Conservation (phyloP, 2,888 invertebrate species). For the Trichopoda pennipes region DNA sequence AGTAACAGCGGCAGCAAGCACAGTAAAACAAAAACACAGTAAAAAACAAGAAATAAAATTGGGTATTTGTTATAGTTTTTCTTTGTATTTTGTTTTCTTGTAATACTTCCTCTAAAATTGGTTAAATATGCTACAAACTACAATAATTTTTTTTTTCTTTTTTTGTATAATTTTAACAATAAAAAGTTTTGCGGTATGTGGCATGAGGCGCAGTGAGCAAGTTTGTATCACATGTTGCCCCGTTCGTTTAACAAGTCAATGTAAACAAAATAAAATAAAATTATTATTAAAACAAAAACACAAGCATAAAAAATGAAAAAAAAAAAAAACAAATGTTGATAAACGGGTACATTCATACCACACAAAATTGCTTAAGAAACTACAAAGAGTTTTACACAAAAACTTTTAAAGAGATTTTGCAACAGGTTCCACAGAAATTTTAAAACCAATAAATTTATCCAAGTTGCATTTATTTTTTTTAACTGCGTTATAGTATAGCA, state of each 20-base stretch:
- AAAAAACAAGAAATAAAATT: slow-evolving; percentile 63
- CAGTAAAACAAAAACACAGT: slow-evolving; percentile 19
- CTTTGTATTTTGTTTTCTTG: slow-evolving; percentile 42
- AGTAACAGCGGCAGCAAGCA: background rate
- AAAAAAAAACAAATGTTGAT: slow-evolving; percentile 34
- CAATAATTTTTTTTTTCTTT: slow-evolving; percentile 27
- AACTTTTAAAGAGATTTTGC: slow-evolving; percentile 49
- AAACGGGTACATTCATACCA: slow-evolving; percentile 9
- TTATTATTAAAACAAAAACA: background rate
- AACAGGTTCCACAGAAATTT: slow-evolving; percentile 57
- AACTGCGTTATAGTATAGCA: slow-evolving; percentile 34
- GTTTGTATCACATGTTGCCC: slow-evolving; percentile 65
- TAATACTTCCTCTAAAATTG: slow-evolving; percentile 68
- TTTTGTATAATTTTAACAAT: slow-evolving; percentile 32
- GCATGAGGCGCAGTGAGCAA: slow-evolving; percentile 42
- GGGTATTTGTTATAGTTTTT: slow-evolving; percentile 64
- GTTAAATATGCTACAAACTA: slow-evolving; percentile 50
- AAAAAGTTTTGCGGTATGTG: slow-evolving; percentile 44
- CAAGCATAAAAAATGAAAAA: slow-evolving; percentile 11
- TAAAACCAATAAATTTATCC: slow-evolving; percentile 21
- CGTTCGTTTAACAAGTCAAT: slow-evolving; percentile 60
- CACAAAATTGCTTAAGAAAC: slow-evolving; percentile 1
- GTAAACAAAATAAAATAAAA: slow-evolving; percentile 42
- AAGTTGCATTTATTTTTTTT: slow-evolving; percentile 6
- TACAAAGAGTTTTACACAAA: slow-evolving; percentile 29